Conservation (phyloP, 2,888 invertebrate genomes). For the Spatulosminthurus flaviceps region DNA sequence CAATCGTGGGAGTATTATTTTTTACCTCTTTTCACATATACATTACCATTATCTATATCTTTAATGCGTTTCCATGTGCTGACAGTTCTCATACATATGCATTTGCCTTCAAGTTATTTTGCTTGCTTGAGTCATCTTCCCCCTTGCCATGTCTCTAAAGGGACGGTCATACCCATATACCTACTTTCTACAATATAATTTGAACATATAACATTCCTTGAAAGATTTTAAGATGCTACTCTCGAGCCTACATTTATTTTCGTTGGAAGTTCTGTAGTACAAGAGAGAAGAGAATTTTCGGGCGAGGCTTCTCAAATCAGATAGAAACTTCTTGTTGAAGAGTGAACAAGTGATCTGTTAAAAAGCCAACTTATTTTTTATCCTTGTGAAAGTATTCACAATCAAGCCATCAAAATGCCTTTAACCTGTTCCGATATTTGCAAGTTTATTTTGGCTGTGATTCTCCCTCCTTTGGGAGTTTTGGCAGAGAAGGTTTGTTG, state of each 20-base stretch:
- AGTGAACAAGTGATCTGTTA: background rate
- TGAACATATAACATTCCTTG: background rate
- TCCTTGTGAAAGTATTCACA: background rate
- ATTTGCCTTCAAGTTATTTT: slow-evolving; percentile 38
- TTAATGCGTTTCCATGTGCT: background rate
- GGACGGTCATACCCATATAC: background rate
- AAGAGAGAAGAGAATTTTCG: background rate
- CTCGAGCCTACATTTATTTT: background rate
- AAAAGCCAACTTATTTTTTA: background rate
- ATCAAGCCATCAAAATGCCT: slow-evolving; percentile 52
- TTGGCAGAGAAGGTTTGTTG: slow-evolving; percentile 43
- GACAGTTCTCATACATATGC: background rate
- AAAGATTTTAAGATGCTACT: background rate
- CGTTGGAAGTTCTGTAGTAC: background rate
- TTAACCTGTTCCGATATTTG: slow-evolving; percentile 61
- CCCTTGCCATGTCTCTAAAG: slow-evolving; percentile 21
- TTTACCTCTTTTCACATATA: background rate
- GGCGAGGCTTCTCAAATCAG: slow-evolving; percentile 2
- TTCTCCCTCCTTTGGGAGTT: slow-evolving; percentile 62
- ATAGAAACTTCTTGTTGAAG: background rate
- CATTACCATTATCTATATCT: background rate
- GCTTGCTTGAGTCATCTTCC: slow-evolving; percentile 35
- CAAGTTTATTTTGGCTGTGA: slow-evolving; percentile 61
- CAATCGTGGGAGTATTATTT: slow-evolving; percentile 1
- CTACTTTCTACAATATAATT: background rate